phyloP scores from a whole-genome alignment of 2,888 invertebrate species.

The Andrena fulva region DNA sequence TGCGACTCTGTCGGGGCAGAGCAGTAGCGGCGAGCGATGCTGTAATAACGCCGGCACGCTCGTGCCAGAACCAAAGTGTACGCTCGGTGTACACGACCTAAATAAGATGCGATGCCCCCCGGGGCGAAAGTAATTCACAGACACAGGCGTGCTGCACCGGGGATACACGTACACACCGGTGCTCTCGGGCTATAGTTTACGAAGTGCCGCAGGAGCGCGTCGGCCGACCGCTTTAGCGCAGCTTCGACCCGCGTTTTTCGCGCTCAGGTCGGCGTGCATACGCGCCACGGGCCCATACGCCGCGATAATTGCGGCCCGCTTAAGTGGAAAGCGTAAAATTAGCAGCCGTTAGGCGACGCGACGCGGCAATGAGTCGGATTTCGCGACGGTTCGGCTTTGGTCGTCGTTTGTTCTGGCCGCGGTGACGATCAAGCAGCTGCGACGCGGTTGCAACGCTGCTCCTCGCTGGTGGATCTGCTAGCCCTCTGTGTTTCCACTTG shows the following conservation, averaged over 20 bases:
- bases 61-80: slow-evolving; percentile 74
- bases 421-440: not conserved
- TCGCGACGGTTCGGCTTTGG: not conserved
- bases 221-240: slow-evolving; percentile 42
- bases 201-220: slow-evolving; percentile 54
- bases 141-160: slow-evolving; percentile 61
- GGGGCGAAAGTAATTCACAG: slow-evolving; percentile 85
- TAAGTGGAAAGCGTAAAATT: slow-evolving; percentile 36
- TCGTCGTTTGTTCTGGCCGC: not conserved
- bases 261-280: slow-evolving; percentile 14
- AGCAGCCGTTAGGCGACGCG: slow-evolving; percentile 7
- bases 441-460: not conserved
- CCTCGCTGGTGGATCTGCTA: not conserved
- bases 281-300: slow-evolving; percentile 14
- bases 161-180: slow-evolving; percentile 36
- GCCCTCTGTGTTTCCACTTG: not conserved
- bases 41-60: slow-evolving; percentile 73
- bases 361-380: slow-evolving; percentile 5
- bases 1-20: slow-evolving; percentile 36
- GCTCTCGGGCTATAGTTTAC: slow-evolving; percentile 62
- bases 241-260: slow-evolving; percentile 50
- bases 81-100: slow-evolving; percentile 84
- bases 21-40: slow-evolving; percentile 61
- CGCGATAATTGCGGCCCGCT: slow-evolving; percentile 25
- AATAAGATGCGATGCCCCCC: slow-evolving; percentile 85